phyloP scores from a whole-genome alignment of 1,140 invertebrate genomes.

The Hesperophylax magnus region DNA sequence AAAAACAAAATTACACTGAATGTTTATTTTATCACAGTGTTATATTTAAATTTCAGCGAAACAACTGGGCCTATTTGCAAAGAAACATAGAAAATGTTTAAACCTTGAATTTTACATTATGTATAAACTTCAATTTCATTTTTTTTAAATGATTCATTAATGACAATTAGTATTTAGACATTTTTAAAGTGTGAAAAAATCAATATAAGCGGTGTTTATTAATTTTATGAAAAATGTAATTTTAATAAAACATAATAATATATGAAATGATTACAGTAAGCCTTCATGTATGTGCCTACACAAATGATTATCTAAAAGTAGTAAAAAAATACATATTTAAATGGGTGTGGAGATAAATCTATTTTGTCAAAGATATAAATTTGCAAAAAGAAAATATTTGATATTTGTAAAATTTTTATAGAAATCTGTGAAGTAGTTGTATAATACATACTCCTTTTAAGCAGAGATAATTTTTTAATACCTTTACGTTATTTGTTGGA shows the following conservation, averaged over 20 bases:
- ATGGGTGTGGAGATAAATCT: conserved; percentile 20
- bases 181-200: not conserved
- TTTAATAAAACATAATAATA: conserved; percentile 34
- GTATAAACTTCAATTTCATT: too few species aligned
- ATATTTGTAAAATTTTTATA: conserved; percentile 7
- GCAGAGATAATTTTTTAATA: too few species aligned
- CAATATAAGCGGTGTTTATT: not conserved
- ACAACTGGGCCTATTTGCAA: too few species aligned
- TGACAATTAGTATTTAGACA: too few species aligned
- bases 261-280: conserved; percentile 15
- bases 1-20: too few species aligned
- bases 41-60: too few species aligned
- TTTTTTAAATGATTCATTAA: too few species aligned
- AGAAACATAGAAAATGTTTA: too few species aligned
- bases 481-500: too few species aligned
- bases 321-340: conserved; percentile 3
- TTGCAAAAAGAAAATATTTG: not conserved
- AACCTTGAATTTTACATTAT: too few species aligned
- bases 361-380: conserved; percentile 31
- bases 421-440: not conserved
- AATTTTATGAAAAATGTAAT: conserved; percentile 24
- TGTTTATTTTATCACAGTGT: too few species aligned
- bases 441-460: too few species aligned
- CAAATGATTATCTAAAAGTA: conserved; percentile 5
- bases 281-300: conserved; percentile 18